Evolutionary conservation across 64 coral and sea anemone species (phyloP), one percentile per base, ranked within the genome.

Genomic region (Pocillopora damicornis): DNA sequence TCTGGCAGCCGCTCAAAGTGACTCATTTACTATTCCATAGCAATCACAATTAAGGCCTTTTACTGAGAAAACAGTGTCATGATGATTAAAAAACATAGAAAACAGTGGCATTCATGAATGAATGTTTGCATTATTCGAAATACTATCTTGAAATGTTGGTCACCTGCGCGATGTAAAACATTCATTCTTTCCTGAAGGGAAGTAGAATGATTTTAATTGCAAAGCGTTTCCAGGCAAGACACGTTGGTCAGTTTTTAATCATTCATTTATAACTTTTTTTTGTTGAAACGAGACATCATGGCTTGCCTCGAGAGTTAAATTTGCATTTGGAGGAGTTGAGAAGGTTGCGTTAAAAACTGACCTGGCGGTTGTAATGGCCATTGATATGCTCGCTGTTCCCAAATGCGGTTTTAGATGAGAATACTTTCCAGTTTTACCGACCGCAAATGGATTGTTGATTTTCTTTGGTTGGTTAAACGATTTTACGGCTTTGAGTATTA

Each of bases 21-120:
- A 9, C 81, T 85, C 81, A 72, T 85, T 72, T 72, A 36, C 62
- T 69, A 83, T 22, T 68, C 61, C 37, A 23, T 4, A 57, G 20
- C 57, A 85, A 85, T 57, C 57, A 61, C 77, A 60, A 79, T 60
- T 77, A 38, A 35, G 80, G 61, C 35, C 64, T 73, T 66, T 85
- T 73, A 73, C 61, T 83, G 63, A 45, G 38, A 57, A 85, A 85
- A 72, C 22, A 58, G 18, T 85, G 64, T 11, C 81, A 26, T 56
- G 58, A 12, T 51, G 63, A 51, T 57, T 72, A 72, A 85, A 37
- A 73, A 72, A 57, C 22, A 17, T 11, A 26, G 2, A 25, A 30
- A 11, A 30, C 0, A 23, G 22, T 34, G 77, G 60, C 77, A 34
- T 79, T 23, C 30, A 23, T 58, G 60, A 79, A 60, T 56, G 58